Base-by-base conservation (phyloP, 2,888 invertebrate genomes). In the Catocala fraxini region DNA sequence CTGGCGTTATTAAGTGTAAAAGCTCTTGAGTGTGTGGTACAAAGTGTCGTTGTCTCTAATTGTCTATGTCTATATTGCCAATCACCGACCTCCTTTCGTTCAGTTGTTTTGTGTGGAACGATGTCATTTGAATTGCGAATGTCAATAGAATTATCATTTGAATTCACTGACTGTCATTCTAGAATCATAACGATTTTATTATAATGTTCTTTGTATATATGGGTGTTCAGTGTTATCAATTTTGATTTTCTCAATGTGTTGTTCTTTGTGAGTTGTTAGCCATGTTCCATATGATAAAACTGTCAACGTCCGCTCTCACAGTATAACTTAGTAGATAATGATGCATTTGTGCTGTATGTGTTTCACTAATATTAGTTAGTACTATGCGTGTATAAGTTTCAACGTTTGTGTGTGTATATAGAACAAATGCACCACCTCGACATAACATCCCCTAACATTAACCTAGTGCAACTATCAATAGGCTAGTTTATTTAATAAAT, bases 11-110 rank as follows among this genome's bases (percentile, higher is more conserved):
- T 71, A 81, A 64, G 80, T 89, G 88, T 89, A 83, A 82, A 91
- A 93, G 93, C 92, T 93, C 92, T 92, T 86, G 90, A 90, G 88
- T 86, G 85, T 89, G 90, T 90, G 85, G 80, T 83, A 75, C 68
- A 72, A 76, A 63, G 92, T 93, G 93, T 93, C 93, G 93, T 93
- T 93, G 92, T 91, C 92, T 92, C 92, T 91, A 89, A 81, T 88
- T 82, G 80, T 87, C 86, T 89, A 87, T 80, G 60, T 70, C 68
- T 82, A 77, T 67, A 57, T 69, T 71, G 58, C 60, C 43, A 55
- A 65, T 70, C 71, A 56, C 72, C 65, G 61, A 71, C 64, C 63
- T 62, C 56, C 64, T 66, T 63, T 34, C 58, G 12, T 68, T 68
- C 57, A 58, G 56, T 51, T 56, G 12, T 59, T 61, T 15, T 54